phyloP scores from a whole-genome alignment of 2,113 vertebrate species.

The Caloenas nicobarica region DNA sequence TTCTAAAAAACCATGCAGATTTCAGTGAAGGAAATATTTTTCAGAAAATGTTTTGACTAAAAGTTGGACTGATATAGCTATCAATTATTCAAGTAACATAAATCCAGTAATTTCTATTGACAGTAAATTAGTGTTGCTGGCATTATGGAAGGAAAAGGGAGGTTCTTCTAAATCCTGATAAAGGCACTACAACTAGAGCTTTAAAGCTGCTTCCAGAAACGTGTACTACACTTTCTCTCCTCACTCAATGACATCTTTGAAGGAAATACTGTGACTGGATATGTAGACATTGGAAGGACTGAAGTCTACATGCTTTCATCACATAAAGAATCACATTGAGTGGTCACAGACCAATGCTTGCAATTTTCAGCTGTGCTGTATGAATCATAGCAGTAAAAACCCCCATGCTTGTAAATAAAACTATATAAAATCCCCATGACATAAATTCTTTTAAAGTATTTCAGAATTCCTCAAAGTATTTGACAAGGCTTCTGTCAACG shows the following conservation, averaged over 20 bases:
- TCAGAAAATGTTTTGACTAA: neutral
- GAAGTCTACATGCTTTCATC: neutral
- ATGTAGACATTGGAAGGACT: neutral
- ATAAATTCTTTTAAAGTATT: neutral
- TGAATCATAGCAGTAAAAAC: neutral
- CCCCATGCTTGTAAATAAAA: neutral
- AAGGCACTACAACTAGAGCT: neutral
- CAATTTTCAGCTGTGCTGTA: neutral
- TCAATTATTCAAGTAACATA: neutral
- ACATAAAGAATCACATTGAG: neutral
- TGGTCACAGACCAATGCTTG: rapidly evolving
- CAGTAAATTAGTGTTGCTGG: neutral
- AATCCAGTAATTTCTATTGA: neutral
- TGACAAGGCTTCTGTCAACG: neutral
- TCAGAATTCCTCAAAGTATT: neutral
- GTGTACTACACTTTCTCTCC: neutral
- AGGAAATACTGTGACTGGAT: neutral
- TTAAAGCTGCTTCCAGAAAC: neutral
- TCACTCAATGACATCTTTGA: neutral
- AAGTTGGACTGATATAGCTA: neutral
- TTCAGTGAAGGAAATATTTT: neutral
- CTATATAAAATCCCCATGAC: neutral
- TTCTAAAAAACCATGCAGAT: neutral
- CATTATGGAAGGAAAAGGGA: neutral
- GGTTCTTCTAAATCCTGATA: neutral